Percentiles rank a stretch among this genome's conserved stretches.
These are phyloP conservation scores for Drosophila ficusphila DNA, from an alignment of 1,140 invertebrate species.

Conservation along the genomic window DNA sequence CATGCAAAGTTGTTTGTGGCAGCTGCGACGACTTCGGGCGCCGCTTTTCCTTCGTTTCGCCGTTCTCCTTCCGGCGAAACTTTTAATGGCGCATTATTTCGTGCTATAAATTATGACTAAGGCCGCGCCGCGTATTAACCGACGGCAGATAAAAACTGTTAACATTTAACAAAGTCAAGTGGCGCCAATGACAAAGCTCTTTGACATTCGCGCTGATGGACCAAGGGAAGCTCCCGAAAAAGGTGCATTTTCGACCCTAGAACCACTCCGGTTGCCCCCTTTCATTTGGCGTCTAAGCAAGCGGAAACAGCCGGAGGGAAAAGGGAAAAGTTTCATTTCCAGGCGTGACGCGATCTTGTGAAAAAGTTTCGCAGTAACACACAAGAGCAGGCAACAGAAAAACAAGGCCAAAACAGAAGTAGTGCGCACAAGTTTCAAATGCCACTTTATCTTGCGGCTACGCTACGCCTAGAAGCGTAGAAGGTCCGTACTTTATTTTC, in stretches of 20 bases:
- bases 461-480: slow-evolving; percentile 42
- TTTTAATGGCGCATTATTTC: slow-evolving; percentile 81
- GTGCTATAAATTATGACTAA: slow-evolving; percentile 76
- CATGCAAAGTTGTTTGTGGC: slow-evolving; percentile 70
- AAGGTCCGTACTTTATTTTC: slow-evolving; percentile 64
- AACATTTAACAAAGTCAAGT: slow-evolving; percentile 69
- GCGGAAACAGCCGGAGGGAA: slow-evolving; percentile 15
- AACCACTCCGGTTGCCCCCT: slow-evolving; percentile 11
- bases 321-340: slow-evolving; percentile 37
- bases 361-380: slow-evolving; percentile 30
- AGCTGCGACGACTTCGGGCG: slow-evolving; percentile 50
- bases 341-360: slow-evolving; percentile 42
- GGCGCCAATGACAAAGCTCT: slow-evolving; percentile 41
- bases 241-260: slow-evolving; percentile 8
- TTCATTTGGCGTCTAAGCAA: slow-evolving; percentile 40
- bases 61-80: slow-evolving; percentile 43
- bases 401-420: slow-evolving; percentile 41
- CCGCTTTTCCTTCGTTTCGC: slow-evolving; percentile 23
- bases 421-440: slow-evolving; percentile 69
- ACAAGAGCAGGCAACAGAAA: slow-evolving; percentile 8
- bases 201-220: slow-evolving; percentile 61
- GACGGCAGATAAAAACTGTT: slow-evolving; percentile 66
- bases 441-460: slow-evolving; percentile 73
- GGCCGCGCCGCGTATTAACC: slow-evolving; percentile 49
- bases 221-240: slow-evolving; percentile 6